Percentiles rank a stretch among this genome's conserved stretches.
Evolutionary conservation across 2,113 vertebrate species (phyloP).

Genomic region (Saccopteryx bilineata): DNA sequence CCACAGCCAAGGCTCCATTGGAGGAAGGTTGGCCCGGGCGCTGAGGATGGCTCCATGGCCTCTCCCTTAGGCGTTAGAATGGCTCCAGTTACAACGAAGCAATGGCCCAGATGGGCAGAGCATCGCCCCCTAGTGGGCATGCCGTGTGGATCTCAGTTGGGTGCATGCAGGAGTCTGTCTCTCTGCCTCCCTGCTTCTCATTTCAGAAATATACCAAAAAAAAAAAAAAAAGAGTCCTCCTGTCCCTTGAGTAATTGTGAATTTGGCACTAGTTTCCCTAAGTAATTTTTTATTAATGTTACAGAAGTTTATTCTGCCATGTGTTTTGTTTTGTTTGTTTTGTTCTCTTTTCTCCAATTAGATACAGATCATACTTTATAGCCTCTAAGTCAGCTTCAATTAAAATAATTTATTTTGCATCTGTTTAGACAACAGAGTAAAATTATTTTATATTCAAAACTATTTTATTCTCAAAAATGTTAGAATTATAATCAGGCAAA

Average conservation of each 20-base stretch:
- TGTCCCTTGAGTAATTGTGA: not conserved
- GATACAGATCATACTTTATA: not conserved
- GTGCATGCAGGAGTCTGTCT: too few species aligned
- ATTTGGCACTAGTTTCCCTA: not conserved
- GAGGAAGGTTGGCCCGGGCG: too few species aligned
- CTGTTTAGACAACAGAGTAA: not conserved
- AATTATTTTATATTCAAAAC: constrained; percentile 33
- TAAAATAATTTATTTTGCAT: not conserved
- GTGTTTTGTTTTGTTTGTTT: not conserved
- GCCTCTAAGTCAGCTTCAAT: not conserved
- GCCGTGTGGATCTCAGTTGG: too few species aligned
- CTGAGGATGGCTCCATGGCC: too few species aligned
- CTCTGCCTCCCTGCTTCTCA: too few species aligned
- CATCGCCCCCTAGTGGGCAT: too few species aligned
- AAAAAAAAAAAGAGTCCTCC: too few species aligned
- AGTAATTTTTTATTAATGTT: not conserved
- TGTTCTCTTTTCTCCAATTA: not conserved
- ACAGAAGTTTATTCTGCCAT: not conserved
- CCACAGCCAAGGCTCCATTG: too few species aligned
- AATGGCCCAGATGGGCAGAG: too few species aligned
- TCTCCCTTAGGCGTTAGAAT: too few species aligned
- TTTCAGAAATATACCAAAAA: too few species aligned
- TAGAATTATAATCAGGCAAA: not conserved
- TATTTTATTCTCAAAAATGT: constrained; percentile 21
- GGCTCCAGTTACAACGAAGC: too few species aligned